Evolutionary conservation across 2,797 vertebrate species (phyloP).

Genomic region (Channa striata): DNA sequence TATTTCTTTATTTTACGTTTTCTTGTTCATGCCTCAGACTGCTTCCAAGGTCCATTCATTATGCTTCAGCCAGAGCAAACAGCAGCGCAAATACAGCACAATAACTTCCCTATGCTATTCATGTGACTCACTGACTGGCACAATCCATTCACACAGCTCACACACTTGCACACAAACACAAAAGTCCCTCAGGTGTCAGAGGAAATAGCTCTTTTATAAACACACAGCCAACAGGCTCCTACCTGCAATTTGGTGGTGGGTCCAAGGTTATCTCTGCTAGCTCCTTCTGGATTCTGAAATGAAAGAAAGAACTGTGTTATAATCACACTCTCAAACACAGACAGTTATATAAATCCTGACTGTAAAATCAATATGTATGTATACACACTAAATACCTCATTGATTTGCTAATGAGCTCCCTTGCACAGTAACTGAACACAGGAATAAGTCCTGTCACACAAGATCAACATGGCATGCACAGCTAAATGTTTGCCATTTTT

Average conservation of each 20-base stretch:
- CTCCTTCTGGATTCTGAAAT: constrained; percentile 95
- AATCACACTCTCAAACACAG: constrained; percentile 28
- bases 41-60: constrained; percentile 37
- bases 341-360: constrained; percentile 62
- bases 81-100: constrained; percentile 29
- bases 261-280: constrained; percentile 97
- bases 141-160: constrained; percentile 36
- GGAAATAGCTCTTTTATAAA: constrained; percentile 41
- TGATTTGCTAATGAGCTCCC: constrained; percentile 73
- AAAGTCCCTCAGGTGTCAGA: constrained; percentile 40
- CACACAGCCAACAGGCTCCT: constrained; percentile 80
- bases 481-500: constrained; percentile 36
- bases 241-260: constrained; percentile 98
- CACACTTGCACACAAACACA: constrained; percentile 15
- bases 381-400: constrained; percentile 65
- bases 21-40: constrained; percentile 29
- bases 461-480: constrained; percentile 41
- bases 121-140: constrained; percentile 52
- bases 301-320: constrained; percentile 47
- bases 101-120: constrained; percentile 49
- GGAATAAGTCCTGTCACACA: constrained; percentile 43
- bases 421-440: constrained; percentile 44
- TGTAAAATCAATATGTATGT: constrained; percentile 62
- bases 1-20: constrained; percentile 35
- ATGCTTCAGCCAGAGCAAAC: constrained; percentile 37